Conservation (phyloP, 2,888 invertebrate genomes). For the Agelastica alni region DNA sequence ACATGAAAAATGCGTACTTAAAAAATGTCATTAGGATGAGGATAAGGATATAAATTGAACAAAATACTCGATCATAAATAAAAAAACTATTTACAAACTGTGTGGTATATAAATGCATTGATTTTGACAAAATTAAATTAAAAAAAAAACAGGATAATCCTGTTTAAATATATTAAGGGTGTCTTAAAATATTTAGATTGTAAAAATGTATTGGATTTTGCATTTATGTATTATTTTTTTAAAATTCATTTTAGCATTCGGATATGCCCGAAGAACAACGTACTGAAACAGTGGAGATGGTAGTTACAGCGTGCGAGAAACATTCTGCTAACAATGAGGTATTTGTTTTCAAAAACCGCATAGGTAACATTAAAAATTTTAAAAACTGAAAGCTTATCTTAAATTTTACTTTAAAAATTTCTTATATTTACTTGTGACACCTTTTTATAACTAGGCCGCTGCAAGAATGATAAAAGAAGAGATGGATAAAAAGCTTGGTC, state of each 20-base stretch:
- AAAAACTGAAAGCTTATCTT: too few species aligned
- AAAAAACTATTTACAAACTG: too few species aligned
- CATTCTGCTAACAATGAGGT: constrained; percentile 83
- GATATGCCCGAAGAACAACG: constrained; percentile 96
- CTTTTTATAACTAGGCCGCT: constrained; percentile 79
- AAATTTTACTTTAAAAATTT: too few species aligned
- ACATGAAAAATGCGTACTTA: too few species aligned
- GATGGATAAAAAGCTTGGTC: constrained; percentile 95
- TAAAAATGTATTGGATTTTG: neutral
- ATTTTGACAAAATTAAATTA: too few species aligned
- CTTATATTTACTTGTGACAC: too few species aligned
- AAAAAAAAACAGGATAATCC: too few species aligned
- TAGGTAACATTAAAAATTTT: constrained; percentile 9
- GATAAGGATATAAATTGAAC: too few species aligned
- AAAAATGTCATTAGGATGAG: too few species aligned
- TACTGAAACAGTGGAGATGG: constrained; percentile 85
- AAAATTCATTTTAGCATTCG: constrained; percentile 68
- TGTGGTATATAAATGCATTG: too few species aligned
- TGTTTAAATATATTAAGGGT: neutral
- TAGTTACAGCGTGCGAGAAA: constrained; percentile 93
- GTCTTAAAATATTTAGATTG: neutral
- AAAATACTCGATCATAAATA: too few species aligned
- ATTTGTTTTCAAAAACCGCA: constrained; percentile 32
- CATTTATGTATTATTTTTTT: neutral
- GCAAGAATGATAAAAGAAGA: constrained; percentile 93